phyloP scores from a whole-genome alignment of 2,113 vertebrate species.

The Todiramphus chloris region DNA sequence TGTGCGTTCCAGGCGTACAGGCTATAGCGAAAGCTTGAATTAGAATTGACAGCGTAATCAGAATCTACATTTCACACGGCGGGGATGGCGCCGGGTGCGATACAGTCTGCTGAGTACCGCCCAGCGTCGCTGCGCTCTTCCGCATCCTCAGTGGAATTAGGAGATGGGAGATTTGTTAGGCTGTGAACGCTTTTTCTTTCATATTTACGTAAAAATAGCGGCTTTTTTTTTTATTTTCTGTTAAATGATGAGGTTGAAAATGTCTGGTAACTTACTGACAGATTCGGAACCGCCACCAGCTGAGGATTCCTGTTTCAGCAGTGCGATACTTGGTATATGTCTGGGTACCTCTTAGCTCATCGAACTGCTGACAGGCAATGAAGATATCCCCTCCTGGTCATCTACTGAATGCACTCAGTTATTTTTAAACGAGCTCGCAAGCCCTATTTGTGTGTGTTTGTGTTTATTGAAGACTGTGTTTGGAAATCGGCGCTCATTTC shows the following conservation, averaged over 20 bases:
- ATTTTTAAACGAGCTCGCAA: slow-evolving; percentile 9
- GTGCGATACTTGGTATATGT: background rate
- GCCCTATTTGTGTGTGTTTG: background rate
- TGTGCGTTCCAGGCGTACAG: background rate
- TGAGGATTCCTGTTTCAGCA: background rate
- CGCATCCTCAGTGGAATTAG: background rate
- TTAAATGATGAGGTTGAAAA: background rate
- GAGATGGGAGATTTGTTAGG: background rate
- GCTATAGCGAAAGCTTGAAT: background rate
- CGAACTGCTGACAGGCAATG: slow-evolving; percentile 14
- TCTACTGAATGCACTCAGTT: background rate
- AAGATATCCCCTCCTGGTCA: slow-evolving; percentile 45
- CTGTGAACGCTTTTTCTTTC: background rate
- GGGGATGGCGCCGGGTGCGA: background rate
- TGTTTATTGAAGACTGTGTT: background rate
- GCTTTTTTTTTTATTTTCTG: background rate
- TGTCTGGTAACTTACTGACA: background rate
- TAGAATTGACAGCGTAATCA: background rate
- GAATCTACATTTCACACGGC: background rate
- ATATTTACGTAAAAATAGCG: background rate
- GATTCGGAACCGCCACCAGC: background rate
- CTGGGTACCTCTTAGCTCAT: background rate
- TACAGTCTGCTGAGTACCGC: background rate
- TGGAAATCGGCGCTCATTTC: background rate
- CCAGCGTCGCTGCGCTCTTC: background rate